phyloP scores from a whole-genome alignment of 2,888 invertebrate genomes.

The Embidobia sp. region DNA sequence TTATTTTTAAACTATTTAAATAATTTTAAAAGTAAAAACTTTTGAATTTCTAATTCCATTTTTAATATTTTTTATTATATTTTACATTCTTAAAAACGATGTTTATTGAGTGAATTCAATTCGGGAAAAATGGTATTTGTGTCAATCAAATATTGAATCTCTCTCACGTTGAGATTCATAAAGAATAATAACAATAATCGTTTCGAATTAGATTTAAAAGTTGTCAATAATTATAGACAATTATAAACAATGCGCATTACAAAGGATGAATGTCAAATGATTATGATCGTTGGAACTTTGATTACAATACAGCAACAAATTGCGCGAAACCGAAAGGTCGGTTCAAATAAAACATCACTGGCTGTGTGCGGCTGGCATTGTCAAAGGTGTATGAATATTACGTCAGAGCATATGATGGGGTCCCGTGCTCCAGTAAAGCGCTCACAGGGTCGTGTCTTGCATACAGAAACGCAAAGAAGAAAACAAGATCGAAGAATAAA shows the following conservation, averaged over 20 bases:
- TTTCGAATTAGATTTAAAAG: no score
- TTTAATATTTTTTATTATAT: no score
- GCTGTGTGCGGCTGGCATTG: constrained; percentile 23
- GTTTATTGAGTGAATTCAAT: no score
- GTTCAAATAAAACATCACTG: constrained; percentile 12
- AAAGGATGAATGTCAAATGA: no score
- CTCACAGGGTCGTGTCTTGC: constrained; percentile 46
- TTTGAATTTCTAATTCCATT: no score
- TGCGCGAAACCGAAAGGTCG: constrained; percentile 3
- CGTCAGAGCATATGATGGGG: constrained; percentile 46
- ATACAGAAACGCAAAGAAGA: constrained; percentile 40
- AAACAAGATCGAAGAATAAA: constrained; percentile 52
- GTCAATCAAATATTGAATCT: no score
- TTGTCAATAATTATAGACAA: neutral
- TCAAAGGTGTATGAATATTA: constrained; percentile 53
- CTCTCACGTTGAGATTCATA: no score
- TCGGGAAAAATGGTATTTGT: no score
- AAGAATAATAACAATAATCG: no score
- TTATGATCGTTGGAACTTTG: neutral
- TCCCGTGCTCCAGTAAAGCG: constrained; percentile 49
- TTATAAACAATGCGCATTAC: neutral
- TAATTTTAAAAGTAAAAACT: no score
- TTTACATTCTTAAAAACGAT: no score
- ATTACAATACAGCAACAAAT: constrained; percentile 33
- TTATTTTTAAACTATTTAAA: no score